Evolutionary conservation across 2,888 invertebrate species (phyloP).

Genomic region (Oithona nana): DNA sequence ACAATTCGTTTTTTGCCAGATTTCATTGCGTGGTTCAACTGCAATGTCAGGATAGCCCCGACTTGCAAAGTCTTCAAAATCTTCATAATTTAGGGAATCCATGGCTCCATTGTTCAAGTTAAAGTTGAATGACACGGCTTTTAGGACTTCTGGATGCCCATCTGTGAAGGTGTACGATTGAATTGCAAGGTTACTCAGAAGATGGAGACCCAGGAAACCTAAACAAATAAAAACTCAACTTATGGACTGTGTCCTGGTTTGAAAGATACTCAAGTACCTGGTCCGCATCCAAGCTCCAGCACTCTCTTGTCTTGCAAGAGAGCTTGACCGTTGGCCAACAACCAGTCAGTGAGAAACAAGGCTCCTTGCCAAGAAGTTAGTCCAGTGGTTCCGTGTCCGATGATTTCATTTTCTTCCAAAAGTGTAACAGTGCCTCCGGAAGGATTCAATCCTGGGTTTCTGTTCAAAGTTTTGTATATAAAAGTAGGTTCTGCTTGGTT

Average conservation of each 20-base stretch:
- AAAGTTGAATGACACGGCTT: background rate
- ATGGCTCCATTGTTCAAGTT: background rate
- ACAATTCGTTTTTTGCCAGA: background rate
- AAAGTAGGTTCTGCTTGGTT: background rate
- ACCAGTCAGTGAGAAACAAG: conserved; percentile 11
- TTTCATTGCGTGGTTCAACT: background rate
- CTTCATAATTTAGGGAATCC: background rate
- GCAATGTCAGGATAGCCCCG: background rate
- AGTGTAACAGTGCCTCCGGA: conserved; percentile 4
- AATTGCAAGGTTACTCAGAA: background rate
- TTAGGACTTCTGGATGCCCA: background rate
- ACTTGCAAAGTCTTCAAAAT: background rate
- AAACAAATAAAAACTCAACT: no score
- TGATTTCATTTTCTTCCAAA: conserved; percentile 7
- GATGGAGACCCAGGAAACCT: background rate
- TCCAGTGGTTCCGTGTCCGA: conserved; percentile 13
- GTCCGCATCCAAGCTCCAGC: background rate
- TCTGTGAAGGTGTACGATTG: background rate
- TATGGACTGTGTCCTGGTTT: no score
- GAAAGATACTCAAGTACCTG: no score
- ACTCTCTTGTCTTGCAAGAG: background rate
- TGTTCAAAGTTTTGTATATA: conserved; percentile 2
- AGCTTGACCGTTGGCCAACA: background rate
- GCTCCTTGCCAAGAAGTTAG: conserved; percentile 14
- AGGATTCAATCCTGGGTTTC: background rate